Percentiles rank a stretch among this genome's conserved stretches.
These are phyloP conservation scores for Podargus strigoides DNA, from an alignment of 2,797 vertebrate genomes.

Conservation along the genomic window DNA sequence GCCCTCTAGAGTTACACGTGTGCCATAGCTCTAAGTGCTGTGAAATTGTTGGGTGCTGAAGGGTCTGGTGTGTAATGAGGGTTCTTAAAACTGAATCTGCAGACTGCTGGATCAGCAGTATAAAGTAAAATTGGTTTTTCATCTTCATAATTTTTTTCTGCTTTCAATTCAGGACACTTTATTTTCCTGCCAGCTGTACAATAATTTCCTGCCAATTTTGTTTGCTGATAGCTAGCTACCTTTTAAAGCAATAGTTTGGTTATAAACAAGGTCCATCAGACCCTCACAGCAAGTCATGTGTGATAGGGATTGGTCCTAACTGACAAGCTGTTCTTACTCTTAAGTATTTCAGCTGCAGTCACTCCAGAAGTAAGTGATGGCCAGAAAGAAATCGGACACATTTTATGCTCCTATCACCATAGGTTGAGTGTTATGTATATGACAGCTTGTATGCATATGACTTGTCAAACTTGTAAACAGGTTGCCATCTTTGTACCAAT, in stretches of 20 bases:
- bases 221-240: background rate
- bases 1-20: conserved; percentile 10
- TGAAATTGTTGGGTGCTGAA: rapidly evolving
- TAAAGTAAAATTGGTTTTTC: background rate
- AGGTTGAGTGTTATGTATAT: background rate
- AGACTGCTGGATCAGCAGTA: background rate
- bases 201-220: background rate
- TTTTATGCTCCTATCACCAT: background rate
- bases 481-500: background rate
- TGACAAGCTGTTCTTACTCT: background rate
- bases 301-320: background rate
- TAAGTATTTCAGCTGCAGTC: background rate
- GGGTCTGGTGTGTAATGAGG: background rate
- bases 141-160: rapidly evolving
- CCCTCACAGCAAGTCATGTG: background rate
- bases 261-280: background rate
- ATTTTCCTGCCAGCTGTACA: background rate
- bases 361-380: background rate
- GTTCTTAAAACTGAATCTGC: background rate
- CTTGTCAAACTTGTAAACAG: background rate
- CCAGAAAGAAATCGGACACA: background rate
- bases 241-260: background rate
- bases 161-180: background rate
- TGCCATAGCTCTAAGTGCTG: background rate
- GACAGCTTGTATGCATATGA: rapidly evolving